Conservation (phyloP, 2,888 invertebrate species). For the Carcina quercana region DNA sequence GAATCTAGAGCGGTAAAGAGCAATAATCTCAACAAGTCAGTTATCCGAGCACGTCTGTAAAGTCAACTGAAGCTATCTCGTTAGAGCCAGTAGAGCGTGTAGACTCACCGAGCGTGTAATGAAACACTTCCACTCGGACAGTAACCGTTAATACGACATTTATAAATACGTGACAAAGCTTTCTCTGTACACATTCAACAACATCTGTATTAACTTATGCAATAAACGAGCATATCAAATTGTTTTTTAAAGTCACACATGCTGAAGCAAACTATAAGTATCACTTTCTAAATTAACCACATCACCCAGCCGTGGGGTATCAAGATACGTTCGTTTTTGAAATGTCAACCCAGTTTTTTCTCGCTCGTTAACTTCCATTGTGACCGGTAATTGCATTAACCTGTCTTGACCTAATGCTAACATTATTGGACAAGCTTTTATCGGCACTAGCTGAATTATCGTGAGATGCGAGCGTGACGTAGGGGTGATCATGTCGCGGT, state of each 20-base stretch:
- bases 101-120: conserved; percentile 59
- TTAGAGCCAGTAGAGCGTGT: conserved; percentile 56
- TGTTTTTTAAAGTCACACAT: conserved; percentile 17
- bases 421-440: not conserved
- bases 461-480: not conserved
- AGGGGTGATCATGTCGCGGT: not conserved
- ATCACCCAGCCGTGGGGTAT: conserved; percentile 19
- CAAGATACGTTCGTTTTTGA: conserved; percentile 28
- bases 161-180: conserved; percentile 50
- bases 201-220: conserved; percentile 21
- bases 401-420: conserved; percentile 15
- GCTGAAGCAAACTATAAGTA: conserved; percentile 27
- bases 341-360: conserved; percentile 37
- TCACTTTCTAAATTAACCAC: conserved; percentile 34
- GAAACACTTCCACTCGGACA: conserved; percentile 65
- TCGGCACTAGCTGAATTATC: conserved; percentile 1
- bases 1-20: conserved; percentile 18
- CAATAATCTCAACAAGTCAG: conserved; percentile 33
- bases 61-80: conserved; percentile 46
- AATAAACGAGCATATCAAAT: conserved; percentile 14
- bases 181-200: conserved; percentile 34
- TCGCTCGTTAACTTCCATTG: conserved; percentile 15
- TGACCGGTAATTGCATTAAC: conserved; percentile 23
- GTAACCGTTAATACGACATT: conserved; percentile 62
- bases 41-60: conserved; percentile 36